Evolutionary conservation across 2,113 vertebrate genomes (phyloP).

Genomic region (Mesitornis unicolor): DNA sequence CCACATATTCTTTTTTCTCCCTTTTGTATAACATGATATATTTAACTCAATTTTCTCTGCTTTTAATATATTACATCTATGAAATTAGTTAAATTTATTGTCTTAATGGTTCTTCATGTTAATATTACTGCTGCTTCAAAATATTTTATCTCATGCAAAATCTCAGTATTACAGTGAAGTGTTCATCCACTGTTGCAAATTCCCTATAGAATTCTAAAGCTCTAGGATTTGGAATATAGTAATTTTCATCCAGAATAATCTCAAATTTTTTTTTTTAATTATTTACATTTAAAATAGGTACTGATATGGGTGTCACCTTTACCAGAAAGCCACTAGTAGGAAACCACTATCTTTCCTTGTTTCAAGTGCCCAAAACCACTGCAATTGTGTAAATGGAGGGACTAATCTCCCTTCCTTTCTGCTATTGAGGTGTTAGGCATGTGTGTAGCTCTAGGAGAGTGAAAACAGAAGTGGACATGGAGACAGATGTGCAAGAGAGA

Average conservation of each 20-base stretch:
- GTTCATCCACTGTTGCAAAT: background rate
- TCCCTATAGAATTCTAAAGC: background rate
- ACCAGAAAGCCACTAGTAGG: background rate
- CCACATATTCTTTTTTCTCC: background rate
- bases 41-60: background rate
- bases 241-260: background rate
- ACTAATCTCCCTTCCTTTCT: background rate
- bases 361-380: background rate
- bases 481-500: background rate
- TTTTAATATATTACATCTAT: background rate
- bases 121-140: background rate
- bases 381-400: background rate
- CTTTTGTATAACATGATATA: background rate
- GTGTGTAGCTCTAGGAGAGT: accelerated
- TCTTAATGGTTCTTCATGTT: background rate
- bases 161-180: background rate
- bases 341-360: background rate
- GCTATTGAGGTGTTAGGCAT: background rate
- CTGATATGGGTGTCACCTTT: background rate
- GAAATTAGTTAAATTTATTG: background rate
- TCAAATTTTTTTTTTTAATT: background rate
- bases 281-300: background rate
- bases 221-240: background rate
- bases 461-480: background rate
- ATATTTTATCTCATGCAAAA: background rate